Evolutionary conservation across 2,888 invertebrate species (phyloP).

Genomic region (Bibio marci): DNA sequence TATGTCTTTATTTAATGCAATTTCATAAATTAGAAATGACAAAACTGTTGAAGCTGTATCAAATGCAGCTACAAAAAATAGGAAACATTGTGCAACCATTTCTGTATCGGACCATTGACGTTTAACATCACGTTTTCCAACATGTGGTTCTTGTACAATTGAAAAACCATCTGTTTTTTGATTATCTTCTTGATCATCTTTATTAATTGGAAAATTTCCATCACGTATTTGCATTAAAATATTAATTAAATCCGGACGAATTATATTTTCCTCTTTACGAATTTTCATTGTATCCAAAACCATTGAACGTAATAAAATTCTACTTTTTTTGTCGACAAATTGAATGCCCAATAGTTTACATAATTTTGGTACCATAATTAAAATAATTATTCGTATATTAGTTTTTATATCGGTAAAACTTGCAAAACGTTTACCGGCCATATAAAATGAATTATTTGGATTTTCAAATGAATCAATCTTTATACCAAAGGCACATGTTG

Average conservation of each 20-base stretch:
- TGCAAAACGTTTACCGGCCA: background rate
- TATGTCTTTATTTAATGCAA: constrained; percentile 33
- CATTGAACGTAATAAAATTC: constrained; percentile 9
- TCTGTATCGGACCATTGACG: constrained; percentile 9
- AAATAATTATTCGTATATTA: background rate
- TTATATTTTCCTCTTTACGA: constrained; percentile 3
- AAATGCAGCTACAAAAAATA: constrained; percentile 33
- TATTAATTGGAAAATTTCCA: constrained; percentile 1
- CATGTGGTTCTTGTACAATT: constrained; percentile 15
- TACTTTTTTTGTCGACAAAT: constrained; percentile 1
- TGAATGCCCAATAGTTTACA: background rate
- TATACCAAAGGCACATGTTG: constrained; percentile 33
- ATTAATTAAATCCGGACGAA: constrained; percentile 12
- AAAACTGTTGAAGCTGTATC: constrained; percentile 28
- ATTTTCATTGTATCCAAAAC: constrained; percentile 3
- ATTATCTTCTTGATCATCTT: background rate
- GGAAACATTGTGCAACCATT: constrained; percentile 14
- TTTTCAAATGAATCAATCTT: constrained; percentile 31
- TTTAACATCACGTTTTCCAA: background rate
- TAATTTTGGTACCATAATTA: background rate
- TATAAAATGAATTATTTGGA: constrained; percentile 30
- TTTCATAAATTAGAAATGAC: constrained; percentile 31
- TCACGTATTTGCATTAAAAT: constrained; percentile 11
- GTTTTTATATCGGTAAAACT: background rate
- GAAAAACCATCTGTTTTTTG: constrained; percentile 13